These are phyloP conservation scores for Anhinga anhinga DNA, from an alignment of 2,113 vertebrate genomes.

Conservation along the genomic window DNA sequence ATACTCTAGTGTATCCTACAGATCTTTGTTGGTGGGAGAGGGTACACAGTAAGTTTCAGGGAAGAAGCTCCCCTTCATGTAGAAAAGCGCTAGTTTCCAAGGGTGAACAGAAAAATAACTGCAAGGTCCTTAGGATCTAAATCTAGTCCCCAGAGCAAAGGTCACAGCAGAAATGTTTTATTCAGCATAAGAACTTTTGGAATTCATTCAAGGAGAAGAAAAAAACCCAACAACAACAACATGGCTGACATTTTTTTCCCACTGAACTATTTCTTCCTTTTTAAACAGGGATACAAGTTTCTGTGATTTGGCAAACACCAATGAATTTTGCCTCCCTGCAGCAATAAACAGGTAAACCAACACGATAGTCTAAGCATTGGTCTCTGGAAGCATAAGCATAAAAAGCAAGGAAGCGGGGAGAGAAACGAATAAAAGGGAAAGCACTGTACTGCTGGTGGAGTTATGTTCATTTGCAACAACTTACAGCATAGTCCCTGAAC, in stretches of 20 bases:
- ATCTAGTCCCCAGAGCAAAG: conserved; percentile 41
- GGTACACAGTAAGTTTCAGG: rapidly evolving
- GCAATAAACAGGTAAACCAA: background rate
- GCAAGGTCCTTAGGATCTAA: conserved; percentile 18
- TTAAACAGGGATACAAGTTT: background rate
- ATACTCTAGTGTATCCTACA: rapidly evolving
- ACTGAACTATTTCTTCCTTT: background rate
- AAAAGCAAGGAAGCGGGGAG: background rate
- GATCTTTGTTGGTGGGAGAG: background rate
- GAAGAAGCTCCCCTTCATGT: background rate
- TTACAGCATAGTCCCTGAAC: background rate
- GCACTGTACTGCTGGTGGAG: background rate
- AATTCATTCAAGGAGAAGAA: conserved; percentile 31
- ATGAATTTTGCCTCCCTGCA: background rate
- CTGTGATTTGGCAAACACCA: background rate
- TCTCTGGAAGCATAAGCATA: background rate
- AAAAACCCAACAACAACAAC: background rate
- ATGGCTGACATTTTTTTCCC: background rate
- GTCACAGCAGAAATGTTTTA: conserved; percentile 49
- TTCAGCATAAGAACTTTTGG: conserved; percentile 47
- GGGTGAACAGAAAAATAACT: background rate
- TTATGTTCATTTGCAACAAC: background rate
- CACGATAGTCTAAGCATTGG: background rate
- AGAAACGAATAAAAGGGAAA: background rate
- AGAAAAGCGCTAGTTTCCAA: background rate